Evolutionary conservation across 2,113 vertebrate species (phyloP), one percentile per base, ranked within the genome.

Genomic region (Trogon melanurus): DNA sequence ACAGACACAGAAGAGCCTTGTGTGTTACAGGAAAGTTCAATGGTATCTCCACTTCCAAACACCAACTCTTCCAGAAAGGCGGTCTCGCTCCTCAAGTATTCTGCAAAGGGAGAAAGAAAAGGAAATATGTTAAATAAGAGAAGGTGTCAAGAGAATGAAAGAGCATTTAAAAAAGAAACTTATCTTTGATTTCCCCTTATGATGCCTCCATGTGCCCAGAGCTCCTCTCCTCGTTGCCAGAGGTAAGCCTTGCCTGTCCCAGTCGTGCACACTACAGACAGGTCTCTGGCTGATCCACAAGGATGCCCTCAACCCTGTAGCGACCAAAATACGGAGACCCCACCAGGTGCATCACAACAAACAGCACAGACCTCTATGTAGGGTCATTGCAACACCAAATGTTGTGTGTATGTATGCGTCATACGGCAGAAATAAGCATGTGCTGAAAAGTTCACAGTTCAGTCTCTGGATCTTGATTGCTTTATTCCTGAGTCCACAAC

Each of bases 61-160:
- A 99, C 97, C 83, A 98, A 73, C 96, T 99, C 98, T 97, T 99
- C 98, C 92, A 98, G 97, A 96, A 98, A 98, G 92, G 97, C 79
- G 0, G 97, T 89, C 97, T 99, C 98, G 2, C 98, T 98, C 78
- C 98, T 98, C 94, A 97, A 97, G 65, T 98, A 98, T 83, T 98
- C 99, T 99, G 96, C 48, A 60, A 73, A 58, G 67, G 11, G 91
- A 57, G 88, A 58, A 90, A 57, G 62, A 81, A 86, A 79, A 26
- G 16, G 82, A 66, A 78, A 95, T 57, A 10, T 18, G 86, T 44
- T 79, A 74, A 94, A 13, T n/a, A 60, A 57, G 6, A 80, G 38
- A 34, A 91, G 5, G 6, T n/a, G 6, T 36, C 4, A 13, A 41
- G n/a, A 80, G 48, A 88, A 11, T 1, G 1, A 73, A 93, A 85